A percentile compares a stretch with the other conserved stretches of the same genome.
These are phyloP conservation scores for Meliscaeva auricollis DNA, from an alignment of 2,888 invertebrate species.

Conservation along the genomic window DNA sequence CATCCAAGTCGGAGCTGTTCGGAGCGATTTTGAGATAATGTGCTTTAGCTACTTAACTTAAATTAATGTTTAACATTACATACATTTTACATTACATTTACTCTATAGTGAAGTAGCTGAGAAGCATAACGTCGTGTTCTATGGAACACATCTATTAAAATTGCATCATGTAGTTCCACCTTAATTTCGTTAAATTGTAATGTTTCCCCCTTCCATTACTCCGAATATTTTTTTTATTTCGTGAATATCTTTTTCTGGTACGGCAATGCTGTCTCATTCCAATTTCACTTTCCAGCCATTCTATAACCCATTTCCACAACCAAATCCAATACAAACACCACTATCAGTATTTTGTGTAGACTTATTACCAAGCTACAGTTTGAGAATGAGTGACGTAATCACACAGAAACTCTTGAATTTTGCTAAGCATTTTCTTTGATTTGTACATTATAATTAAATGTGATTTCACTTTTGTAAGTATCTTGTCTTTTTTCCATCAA, in stretches of 20 bases:
- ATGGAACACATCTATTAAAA: too few relatives aligned
- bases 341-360: conserved; percentile 49
- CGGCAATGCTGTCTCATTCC: conserved; percentile 14
- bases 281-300: conserved; percentile 34
- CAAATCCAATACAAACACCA: conserved; percentile 8
- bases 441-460: too few relatives aligned
- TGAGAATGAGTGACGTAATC: conserved; percentile 5
- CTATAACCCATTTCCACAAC: neutral
- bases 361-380: conserved; percentile 18
- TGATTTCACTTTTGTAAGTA: neutral
- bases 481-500: neutral
- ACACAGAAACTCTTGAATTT: too few relatives aligned
- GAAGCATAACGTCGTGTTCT: too few relatives aligned
- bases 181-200: conserved; percentile 3
- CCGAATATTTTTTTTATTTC: conserved; percentile 3
- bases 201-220: neutral
- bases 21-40: too few relatives aligned
- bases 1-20: too few relatives aligned
- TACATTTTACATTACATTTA: too few relatives aligned
- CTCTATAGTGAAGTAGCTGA: too few relatives aligned
- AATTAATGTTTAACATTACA: too few relatives aligned
- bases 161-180: neutral
- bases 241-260: neutral
- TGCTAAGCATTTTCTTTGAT: too few relatives aligned
- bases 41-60: too few relatives aligned